Conservation (phyloP, 2,113 vertebrate genomes). For the Pachyramphus minor region DNA sequence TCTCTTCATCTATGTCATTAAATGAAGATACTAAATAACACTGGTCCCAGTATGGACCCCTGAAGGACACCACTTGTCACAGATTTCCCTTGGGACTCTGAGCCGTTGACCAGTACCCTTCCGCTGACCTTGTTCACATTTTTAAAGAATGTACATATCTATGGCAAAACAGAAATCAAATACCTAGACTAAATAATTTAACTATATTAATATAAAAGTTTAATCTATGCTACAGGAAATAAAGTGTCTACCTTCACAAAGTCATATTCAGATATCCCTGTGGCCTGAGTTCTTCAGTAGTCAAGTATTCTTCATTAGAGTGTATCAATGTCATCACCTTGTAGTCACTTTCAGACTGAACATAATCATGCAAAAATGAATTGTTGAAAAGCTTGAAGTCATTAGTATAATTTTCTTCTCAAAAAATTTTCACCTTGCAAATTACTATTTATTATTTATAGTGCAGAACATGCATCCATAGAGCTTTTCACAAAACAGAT, state of each 20-base stretch:
- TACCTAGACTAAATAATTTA: background rate
- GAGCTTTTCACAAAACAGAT: background rate
- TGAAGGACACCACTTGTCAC: background rate
- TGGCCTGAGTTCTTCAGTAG: background rate
- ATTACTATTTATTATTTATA: background rate
- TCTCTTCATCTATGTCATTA: background rate
- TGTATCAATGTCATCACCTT: background rate
- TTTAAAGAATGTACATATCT: background rate
- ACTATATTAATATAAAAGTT: background rate
- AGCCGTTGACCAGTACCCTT: background rate
- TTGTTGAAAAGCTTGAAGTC: background rate
- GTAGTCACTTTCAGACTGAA: background rate
- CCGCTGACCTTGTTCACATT: background rate
- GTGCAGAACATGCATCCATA: background rate
- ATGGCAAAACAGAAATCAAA: background rate
- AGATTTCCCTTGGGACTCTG: background rate
- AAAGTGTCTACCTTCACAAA: background rate
- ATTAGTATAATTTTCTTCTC: background rate
- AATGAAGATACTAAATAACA: background rate
- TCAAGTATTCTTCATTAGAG: background rate
- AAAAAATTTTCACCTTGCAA: background rate
- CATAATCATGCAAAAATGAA: background rate
- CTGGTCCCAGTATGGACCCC: background rate
- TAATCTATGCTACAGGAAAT: background rate
- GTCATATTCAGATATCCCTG: background rate